Percentiles rank a stretch among this genome's conserved stretches.
phyloP scores from a whole-genome alignment of 2,888 invertebrate genomes.

The Ganaspis brasiliensis region DNA sequence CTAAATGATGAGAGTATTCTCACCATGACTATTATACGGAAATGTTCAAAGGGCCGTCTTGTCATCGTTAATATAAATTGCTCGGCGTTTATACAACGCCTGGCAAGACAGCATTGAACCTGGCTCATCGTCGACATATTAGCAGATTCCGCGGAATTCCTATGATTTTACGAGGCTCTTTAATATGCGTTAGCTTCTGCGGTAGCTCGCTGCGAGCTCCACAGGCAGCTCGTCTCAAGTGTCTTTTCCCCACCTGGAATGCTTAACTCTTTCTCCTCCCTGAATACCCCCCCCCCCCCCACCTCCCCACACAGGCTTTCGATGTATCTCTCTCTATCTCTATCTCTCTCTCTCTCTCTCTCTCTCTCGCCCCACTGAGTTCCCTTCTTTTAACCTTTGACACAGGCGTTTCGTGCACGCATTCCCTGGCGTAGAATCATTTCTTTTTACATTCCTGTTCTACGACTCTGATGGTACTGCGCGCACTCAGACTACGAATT shows the following conservation, averaged over 20 bases:
- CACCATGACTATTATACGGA: constrained; percentile 62
- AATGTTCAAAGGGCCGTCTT: constrained; percentile 37
- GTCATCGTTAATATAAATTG: constrained; percentile 47
- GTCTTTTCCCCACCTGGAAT: constrained; percentile 58
- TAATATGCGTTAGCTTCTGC: constrained; percentile 59
- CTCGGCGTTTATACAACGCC: constrained; percentile 35
- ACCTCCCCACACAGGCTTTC: constrained; percentile 44
- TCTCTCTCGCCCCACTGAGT: constrained; percentile 66
- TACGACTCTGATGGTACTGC: constrained; percentile 35
- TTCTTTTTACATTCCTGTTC: constrained; percentile 48
- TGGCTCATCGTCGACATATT: constrained; percentile 57
- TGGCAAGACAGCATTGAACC: constrained; percentile 46
- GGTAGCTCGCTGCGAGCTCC: constrained; percentile 55
- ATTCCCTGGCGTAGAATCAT: constrained; percentile 56
- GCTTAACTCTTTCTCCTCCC: constrained; percentile 54
- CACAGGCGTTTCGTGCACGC: constrained; percentile 63
- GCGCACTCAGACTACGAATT: neutral
- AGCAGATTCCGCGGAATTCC: constrained; percentile 59
- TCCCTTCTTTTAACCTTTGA: constrained; percentile 75
- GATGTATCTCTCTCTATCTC: constrained; percentile 45
- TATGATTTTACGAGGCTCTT: constrained; percentile 61
- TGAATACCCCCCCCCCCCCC: constrained; percentile 55
- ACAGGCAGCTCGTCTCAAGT: constrained; percentile 60
- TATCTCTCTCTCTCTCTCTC: constrained; percentile 45
- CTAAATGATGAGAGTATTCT: constrained; percentile 75